Conservation (phyloP, 2,797 vertebrate species). For the Scyliorhinus canicula region DNA sequence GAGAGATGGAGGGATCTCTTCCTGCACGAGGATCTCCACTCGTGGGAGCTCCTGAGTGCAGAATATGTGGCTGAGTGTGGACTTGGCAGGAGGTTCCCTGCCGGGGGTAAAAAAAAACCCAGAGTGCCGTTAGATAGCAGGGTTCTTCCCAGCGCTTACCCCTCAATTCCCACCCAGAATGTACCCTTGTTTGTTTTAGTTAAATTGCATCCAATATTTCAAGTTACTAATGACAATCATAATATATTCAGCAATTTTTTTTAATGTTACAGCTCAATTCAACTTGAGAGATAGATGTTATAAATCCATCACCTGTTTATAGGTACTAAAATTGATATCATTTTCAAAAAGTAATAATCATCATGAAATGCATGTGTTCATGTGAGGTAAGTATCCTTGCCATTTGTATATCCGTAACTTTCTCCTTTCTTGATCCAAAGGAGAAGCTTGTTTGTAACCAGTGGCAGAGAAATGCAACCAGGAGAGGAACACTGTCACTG, state of each 20-base stretch:
- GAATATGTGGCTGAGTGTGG: too few species aligned
- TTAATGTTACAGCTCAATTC: not conserved
- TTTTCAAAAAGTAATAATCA: not conserved
- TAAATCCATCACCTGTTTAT: not conserved
- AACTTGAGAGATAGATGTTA: not conserved
- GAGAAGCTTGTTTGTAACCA: not conserved
- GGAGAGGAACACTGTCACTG: not conserved
- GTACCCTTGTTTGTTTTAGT: too few species aligned
- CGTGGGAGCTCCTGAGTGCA: too few species aligned
- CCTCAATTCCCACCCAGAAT: too few species aligned
- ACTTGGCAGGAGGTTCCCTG: too few species aligned
- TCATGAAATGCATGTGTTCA: not conserved
- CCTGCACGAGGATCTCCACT: too few species aligned
- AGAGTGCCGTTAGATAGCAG: too few species aligned
- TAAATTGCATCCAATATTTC: too few species aligned
- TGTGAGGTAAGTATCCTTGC: not conserved
- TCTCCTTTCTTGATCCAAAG: not conserved
- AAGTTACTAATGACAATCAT: not conserved
- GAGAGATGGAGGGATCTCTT: too few species aligned
- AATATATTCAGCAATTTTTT: not conserved
- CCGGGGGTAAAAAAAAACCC: too few species aligned
- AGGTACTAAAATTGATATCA: not conserved
- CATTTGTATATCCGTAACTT: not conserved
- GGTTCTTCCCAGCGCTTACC: too few species aligned
- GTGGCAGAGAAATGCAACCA: not conserved